Evolutionary conservation across 2,797 vertebrate species (phyloP), one percentile per base, ranked within the genome.

Genomic region (Clarias pachynema): DNA sequence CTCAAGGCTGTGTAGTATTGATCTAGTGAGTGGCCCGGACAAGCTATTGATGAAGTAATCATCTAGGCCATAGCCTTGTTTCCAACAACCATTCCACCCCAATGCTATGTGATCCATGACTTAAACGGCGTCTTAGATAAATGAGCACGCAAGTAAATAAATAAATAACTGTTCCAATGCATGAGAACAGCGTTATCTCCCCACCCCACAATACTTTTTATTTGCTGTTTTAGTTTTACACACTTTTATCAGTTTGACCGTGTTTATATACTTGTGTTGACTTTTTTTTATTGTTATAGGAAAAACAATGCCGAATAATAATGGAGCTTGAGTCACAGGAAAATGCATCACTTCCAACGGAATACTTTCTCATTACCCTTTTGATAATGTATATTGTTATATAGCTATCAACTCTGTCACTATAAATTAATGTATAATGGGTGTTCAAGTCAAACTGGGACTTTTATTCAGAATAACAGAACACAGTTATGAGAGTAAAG

Each of bases 11-110:
- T 82, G 75, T 53, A 56, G 53, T 85, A 86, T 88, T 68, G 87
- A 88, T 88, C 83, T 40, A 77, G 73, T 22, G 72, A 65, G 57
- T 49, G 59, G 69, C 44, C 81, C 2, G 79, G 85, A 86, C 57
- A 84, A 88, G 74, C 84, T 83, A 86, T 81, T 84, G 84, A 82
- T 81, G 53, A 74, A 78, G 57, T 20, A 81, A 87, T 80, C 83
- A 87, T 88, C 88, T 74, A 70, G 82, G 84, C 82, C 37, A 69
- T 56, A 75, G 63, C 77, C 81, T 59, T 81, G 82, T 84, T 74
- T 81, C 74, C 44, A 82, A 72, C 63, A 22, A 18, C 24, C 26
- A 49, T 49, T 20, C 57, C 77, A 56, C 20, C 63, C 6, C 31
- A 4, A 24, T 69, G 26, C 37, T 70, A 24, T 70, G 56, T 70